Evolutionary conservation across 2,797 vertebrate genomes (phyloP).

Genomic region (Ataeniobius toweri): DNA sequence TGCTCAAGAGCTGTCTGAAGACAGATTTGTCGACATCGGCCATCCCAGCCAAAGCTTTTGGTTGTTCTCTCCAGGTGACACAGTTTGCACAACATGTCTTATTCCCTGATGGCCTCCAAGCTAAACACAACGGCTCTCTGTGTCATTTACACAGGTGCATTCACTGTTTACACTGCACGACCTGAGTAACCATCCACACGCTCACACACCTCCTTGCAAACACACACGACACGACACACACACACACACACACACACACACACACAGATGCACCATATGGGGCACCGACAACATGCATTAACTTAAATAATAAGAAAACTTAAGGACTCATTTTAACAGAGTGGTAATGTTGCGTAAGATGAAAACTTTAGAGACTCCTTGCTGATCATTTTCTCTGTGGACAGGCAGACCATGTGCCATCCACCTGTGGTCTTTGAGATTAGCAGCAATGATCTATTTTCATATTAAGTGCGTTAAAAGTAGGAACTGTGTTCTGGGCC

Average conservation of each 20-base stretch:
- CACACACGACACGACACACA: conserved; percentile 30
- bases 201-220: conserved; percentile 41
- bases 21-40: conserved; percentile 17
- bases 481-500: conserved; percentile 56
- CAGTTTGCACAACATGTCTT: conserved; percentile 80
- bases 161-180: conserved; percentile 75
- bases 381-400: conserved; percentile 3
- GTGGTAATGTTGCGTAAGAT: conserved; percentile 22
- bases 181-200: conserved; percentile 71
- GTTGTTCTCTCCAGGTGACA: conserved; percentile 57
- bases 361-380: conserved; percentile 11
- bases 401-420: conserved; percentile 18
- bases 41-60: conserved; percentile 31
- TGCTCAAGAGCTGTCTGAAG: conserved; percentile 22
- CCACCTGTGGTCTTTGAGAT: conserved; percentile 62
- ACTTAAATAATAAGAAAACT: background rate
- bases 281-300: background rate
- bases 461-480: conserved; percentile 57
- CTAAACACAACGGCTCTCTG: conserved; percentile 70
- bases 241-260: conserved; percentile 20
- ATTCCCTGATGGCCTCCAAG: conserved; percentile 67
- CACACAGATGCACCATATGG: background rate
- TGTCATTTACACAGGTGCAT: conserved; percentile 83
- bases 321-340: background rate
- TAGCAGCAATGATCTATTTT: conserved; percentile 60